Evolutionary conservation across 2,113 vertebrate genomes (phyloP), one percentile per base, ranked within the genome.

Genomic region (Ellobius talpinus): DNA sequence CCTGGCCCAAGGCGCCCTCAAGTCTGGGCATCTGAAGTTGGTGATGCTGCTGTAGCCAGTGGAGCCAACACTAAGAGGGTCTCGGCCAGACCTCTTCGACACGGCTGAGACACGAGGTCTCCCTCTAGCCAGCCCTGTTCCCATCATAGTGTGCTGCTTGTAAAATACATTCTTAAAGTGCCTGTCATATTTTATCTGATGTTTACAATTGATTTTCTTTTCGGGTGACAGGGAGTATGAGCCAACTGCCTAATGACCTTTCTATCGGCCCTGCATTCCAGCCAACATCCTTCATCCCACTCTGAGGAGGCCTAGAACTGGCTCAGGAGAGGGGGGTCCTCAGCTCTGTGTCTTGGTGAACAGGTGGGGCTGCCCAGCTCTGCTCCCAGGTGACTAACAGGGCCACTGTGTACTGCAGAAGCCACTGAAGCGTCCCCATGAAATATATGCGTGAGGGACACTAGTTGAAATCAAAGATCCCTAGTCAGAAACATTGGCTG

Each of bases 131-230:
- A 47, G 8, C 68, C 31, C 91, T 2, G 66, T 42, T 84, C 58
- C 90, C 66, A 58, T 55, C 4, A 0, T 31, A 42, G 79, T 1
- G 33, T 31, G 2, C 39, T 55, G 58, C 81, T 87, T 78, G 61
- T 86, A 89, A 94, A 90, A 92, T 78, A 82, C 78, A 6, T 65
- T 76, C 91, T 94, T 90, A 93, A 92, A 93, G 93, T 0, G 14
- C 93, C 92, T 89, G 93, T 96, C 93, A n/a, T 78, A 58, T 84
- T 95, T 87, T 70, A 96, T 79, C 88, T 81, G 91, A 78, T 87
- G 77, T 73, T 91, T 65, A 89, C 81, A 91, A 94, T 96, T 89
- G 95, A 91, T 97, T 95, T 97, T 96, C 96, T 79, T 91, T 96
- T 89, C 90, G 76, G 93, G 92, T 95, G 97, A 93, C 93, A 92